Evolutionary conservation across 1,140 invertebrate species (phyloP).

Genomic region (Pseudoatta argentina): DNA sequence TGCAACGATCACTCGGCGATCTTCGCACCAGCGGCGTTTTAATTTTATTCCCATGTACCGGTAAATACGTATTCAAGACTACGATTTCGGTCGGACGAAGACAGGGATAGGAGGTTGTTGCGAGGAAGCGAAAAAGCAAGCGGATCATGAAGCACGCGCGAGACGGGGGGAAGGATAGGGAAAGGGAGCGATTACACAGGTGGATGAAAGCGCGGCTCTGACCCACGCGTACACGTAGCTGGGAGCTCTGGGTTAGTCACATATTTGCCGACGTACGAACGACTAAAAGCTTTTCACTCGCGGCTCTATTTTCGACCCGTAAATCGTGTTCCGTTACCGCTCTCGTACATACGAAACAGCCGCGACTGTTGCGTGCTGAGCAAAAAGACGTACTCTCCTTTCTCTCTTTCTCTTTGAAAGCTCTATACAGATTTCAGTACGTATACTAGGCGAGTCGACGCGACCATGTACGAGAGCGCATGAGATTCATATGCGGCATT

Average conservation of each 20-base stretch:
- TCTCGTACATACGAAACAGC: slow-evolving; percentile 71
- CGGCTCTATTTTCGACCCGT: slow-evolving; percentile 77
- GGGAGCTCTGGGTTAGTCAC: slow-evolving; percentile 72
- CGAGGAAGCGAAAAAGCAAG: slow-evolving; percentile 39
- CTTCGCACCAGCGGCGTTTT: neutral
- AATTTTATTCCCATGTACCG: neutral
- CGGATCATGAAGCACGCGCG: slow-evolving; percentile 16
- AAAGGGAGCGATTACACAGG: slow-evolving; percentile 75
- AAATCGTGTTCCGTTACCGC: slow-evolving; percentile 77
- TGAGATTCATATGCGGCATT: neutral
- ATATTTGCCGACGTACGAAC: slow-evolving; percentile 80
- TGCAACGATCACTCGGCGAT: neutral
- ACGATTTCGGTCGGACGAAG: slow-evolving; percentile 13
- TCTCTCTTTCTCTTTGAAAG: slow-evolving; percentile 3
- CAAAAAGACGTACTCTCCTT: slow-evolving; percentile 46
- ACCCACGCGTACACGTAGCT: slow-evolving; percentile 45
- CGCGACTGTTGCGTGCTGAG: slow-evolving; percentile 44
- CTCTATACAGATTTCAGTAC: slow-evolving; percentile 28
- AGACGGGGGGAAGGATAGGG: neutral
- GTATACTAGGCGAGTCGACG: neutral
- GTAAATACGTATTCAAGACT: slow-evolving; percentile 37
- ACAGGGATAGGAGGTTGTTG: neutral
- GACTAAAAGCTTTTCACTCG: slow-evolving; percentile 82
- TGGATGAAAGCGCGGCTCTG: slow-evolving; percentile 75
- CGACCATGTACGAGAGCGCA: too few species aligned